These are phyloP conservation scores for Psittacula derbiana DNA, from an alignment of 2,797 vertebrate species.

Conservation along the genomic window DNA sequence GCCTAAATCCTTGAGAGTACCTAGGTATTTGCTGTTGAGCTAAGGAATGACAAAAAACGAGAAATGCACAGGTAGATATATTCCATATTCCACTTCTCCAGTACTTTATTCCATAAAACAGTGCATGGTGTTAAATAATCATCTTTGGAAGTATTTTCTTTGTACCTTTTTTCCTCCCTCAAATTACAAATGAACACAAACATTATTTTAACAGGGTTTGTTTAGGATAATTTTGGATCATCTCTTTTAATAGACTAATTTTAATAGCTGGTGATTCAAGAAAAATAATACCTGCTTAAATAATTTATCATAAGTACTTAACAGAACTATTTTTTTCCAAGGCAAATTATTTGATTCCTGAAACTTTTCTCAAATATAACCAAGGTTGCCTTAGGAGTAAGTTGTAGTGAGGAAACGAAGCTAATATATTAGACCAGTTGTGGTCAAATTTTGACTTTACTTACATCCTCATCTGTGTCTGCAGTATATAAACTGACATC, in stretches of 20 bases:
- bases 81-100: not conserved
- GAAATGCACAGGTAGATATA: not conserved
- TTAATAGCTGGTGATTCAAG: not conserved
- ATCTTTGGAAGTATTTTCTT: not conserved
- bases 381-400: not conserved
- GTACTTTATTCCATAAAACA: not conserved
- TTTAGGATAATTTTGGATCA: not conserved
- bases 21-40: not conserved
- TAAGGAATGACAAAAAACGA: not conserved
- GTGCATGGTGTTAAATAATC: not conserved
- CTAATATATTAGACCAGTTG: not conserved
- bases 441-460: slow-evolving; percentile 33
- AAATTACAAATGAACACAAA: not conserved
- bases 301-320: not conserved
- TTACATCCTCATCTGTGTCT: slow-evolving; percentile 64
- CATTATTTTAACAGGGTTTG: not conserved
- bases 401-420: not conserved
- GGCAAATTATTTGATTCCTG: not conserved
- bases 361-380: not conserved
- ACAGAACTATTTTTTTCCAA: not conserved
- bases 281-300: not conserved
- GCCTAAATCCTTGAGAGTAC: not conserved
- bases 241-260: not conserved
- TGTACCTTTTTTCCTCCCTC: not conserved
- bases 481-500: slow-evolving; percentile 77